Base-by-base conservation (phyloP, 2,888 invertebrate species). In the Diabrotica balteata region DNA sequence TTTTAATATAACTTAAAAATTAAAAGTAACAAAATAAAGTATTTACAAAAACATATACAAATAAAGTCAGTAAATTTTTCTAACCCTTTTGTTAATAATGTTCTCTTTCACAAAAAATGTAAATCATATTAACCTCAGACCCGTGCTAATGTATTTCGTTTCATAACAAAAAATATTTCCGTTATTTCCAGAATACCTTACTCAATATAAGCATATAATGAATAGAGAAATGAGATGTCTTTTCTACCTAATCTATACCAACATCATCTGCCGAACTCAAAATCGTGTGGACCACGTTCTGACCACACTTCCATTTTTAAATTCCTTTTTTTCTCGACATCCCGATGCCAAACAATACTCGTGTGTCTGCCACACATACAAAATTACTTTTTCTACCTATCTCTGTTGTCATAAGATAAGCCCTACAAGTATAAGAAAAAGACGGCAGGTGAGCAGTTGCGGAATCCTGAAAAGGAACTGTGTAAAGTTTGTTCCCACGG, bases 401-500 rank as follows among this genome's bases (percentile, higher is more conserved):
- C 45, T 57, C 17, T 58, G n/a, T 71, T 51, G 54, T 55, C 61
- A 8, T n/a, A 17, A 50, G 47, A 62, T 55, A 42, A 60, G 43
- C 43, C 17, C 42, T 8, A 17, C 47, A 22, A 17, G 54, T 32
- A 47, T 46, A 7, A 42, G 61, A 71, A 52, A 17, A 63, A 71
- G 66, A 63, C 32, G 60, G 66, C 58, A 55, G 50, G 63, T 54
- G 61, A 69, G 68, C 71, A 67, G 72, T 70, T 74, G 73, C 72
- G 74, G 74, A 77, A 75, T 73, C 70, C 67, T 70, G 69, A 74
- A 74, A 70, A 72, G 76, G 74, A 74, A 70, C 72, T 69, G 63
- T 61, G 62, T 63, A 62, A 69, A 64, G 53, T 68, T 50, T 66
- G 65, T 79, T 79, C 79, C 76, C 79, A 79, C 79, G 79, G 72